phyloP scores from a whole-genome alignment of 2,113 vertebrate genomes.

The Illadopsis cleaveri region DNA sequence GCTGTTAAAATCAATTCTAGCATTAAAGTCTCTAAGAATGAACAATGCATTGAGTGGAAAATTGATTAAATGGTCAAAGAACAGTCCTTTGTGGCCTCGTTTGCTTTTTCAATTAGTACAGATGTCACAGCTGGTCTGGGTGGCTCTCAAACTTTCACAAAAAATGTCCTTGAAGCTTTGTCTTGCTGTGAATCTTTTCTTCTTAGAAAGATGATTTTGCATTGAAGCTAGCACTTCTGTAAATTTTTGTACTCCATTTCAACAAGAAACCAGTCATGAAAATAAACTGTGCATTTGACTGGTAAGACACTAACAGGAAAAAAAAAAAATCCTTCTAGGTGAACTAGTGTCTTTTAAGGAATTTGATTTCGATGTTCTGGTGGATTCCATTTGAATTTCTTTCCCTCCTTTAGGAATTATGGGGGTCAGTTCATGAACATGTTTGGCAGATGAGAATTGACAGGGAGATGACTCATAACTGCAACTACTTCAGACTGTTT shows the following conservation, averaged over 20 bases:
- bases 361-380: background rate
- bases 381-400: background rate
- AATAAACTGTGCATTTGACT: background rate
- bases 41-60: slow-evolving; percentile 84
- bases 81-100: slow-evolving; percentile 78
- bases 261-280: background rate
- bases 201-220: slow-evolving; percentile 50
- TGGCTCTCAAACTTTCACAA: slow-evolving; percentile 71
- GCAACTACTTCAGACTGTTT: background rate
- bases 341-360: background rate
- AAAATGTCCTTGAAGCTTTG: slow-evolving; percentile 76
- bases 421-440: accelerated
- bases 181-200: slow-evolving; percentile 58
- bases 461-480: background rate
- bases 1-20: slow-evolving; percentile 84
- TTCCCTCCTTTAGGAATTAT: background rate
- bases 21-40: slow-evolving; percentile 82
- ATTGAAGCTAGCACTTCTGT: slow-evolving; percentile 25
- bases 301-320: background rate
- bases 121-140: slow-evolving; percentile 78
- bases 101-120: slow-evolving; percentile 84
- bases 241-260: background rate
- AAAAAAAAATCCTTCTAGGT: background rate
- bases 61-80: slow-evolving; percentile 85
- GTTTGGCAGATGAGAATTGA: background rate